Base-by-base conservation (phyloP, 1,140 invertebrate genomes). In the Sinonovacula constricta region DNA sequence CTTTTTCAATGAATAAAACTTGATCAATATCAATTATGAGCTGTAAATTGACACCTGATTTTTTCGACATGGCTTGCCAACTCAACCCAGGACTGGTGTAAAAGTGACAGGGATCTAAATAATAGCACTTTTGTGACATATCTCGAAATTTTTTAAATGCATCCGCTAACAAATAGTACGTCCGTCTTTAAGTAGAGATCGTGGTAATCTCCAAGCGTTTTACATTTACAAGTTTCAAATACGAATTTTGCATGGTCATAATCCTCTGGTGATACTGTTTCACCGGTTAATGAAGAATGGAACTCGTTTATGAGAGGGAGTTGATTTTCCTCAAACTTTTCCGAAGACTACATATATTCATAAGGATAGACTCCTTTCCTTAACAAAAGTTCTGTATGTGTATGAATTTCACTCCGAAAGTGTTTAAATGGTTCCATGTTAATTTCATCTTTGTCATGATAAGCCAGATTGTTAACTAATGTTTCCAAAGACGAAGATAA, bases 21-120 rank as follows among this genome's bases (percentile, higher is more conserved):
- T 76, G 60, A 57, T 76, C 45, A 36, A 76, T 76, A 76, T 76
- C 72, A 18, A 62, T 76, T 49, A 76, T 57, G 22, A 79, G 54
- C 56, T 78, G 66, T 39, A 81, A 51, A 56, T 59, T 22, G 22
- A 72, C 26, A 69, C 45, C 65, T 26, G 81, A n/a, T 86, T 63
- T 80, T 81, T 87, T 86, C 67, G 88, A 65, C 26, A 69, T 36
- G 3, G 81, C 79, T n/a, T 78, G 22, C 84, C 77, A 85, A 39
- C 77, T 28, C 34, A 87, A 68, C 15, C 82, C 87, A 1, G 86
- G 81, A n/a, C 22, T 24, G 1, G 70, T 79, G 31, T 75, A 82
- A 57, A 60, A 82, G 69, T 79, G 70, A 36, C 62, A 63, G 0
- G 71, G 76, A 26, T 82, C 81, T 33, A 82, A 30, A 4, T 63